Conservation (phyloP, 1,140 invertebrate genomes). For the Lepidostoma basale region DNA sequence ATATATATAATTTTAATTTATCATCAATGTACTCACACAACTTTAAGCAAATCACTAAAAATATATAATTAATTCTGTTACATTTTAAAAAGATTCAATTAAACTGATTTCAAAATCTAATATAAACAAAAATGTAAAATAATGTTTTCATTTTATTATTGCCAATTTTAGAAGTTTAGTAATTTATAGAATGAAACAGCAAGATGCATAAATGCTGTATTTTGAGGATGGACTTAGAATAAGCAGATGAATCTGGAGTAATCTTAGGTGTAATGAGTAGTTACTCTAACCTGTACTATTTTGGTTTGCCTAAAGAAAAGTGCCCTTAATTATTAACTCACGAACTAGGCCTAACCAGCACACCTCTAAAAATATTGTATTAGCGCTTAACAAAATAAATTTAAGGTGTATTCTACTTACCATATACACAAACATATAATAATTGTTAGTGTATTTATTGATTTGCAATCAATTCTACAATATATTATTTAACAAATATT, state of each 20-base stretch:
- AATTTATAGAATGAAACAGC: no score
- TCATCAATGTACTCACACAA: no score
- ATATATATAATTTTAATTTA: no score
- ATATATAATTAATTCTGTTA: no score
- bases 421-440: conserved; percentile 41
- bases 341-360: conserved; percentile 24
- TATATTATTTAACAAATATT: conserved; percentile 45
- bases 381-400: conserved; percentile 37
- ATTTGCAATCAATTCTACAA: conserved; percentile 40
- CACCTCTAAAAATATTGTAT: conserved; percentile 17
- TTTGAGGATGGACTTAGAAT: not conserved
- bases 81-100: no score
- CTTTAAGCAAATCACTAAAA: no score
- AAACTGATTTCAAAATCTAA: no score
- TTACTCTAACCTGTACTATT: conserved; percentile 30
- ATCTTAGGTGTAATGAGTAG: not conserved
- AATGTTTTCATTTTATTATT: no score
- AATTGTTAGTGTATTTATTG: conserved; percentile 44
- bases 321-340: conserved; percentile 32
- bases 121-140: no score
- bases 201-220: no score
- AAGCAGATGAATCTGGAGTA: conserved; percentile 9
- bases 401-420: conserved; percentile 45
- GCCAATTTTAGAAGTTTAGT: no score
- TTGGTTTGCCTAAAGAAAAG: conserved; percentile 33